Evolutionary conservation across 2,797 vertebrate species (phyloP).

Genomic region (Sebastolobus alascanus): DNA sequence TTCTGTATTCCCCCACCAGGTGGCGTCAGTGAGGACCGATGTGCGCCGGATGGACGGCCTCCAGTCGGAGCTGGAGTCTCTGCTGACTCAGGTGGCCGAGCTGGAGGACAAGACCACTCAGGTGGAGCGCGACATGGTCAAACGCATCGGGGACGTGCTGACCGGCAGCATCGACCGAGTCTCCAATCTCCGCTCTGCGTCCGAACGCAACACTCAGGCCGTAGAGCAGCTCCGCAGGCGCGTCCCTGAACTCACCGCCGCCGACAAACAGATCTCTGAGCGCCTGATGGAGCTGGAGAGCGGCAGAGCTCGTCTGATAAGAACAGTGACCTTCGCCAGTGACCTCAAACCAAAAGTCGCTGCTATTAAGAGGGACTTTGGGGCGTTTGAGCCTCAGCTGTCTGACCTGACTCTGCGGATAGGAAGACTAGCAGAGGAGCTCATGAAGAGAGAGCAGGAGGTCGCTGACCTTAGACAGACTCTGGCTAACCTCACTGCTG

Average conservation of each 20-base stretch:
- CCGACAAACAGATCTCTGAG: slow-evolving; percentile 81
- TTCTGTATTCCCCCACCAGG: slow-evolving; percentile 55
- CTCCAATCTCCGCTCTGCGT: slow-evolving; percentile 81
- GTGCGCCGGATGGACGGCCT: slow-evolving; percentile 94
- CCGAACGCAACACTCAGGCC: slow-evolving; percentile 86
- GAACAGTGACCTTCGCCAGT: slow-evolving; percentile 89
- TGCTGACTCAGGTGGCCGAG: slow-evolving; percentile 85
- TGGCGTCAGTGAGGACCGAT: slow-evolving; percentile 91
- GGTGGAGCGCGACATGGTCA: slow-evolving; percentile 87
- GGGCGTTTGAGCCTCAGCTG: slow-evolving; percentile 87
- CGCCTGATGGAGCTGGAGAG: slow-evolving; percentile 89
- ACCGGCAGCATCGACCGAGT: slow-evolving; percentile 91
- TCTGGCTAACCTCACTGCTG: slow-evolving; percentile 84
- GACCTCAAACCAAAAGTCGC: slow-evolving; percentile 94
- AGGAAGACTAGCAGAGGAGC: slow-evolving; percentile 89
- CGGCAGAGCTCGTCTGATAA: slow-evolving; percentile 89
- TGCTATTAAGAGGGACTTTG: slow-evolving; percentile 90
- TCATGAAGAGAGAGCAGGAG: slow-evolving; percentile 86
- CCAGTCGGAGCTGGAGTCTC: slow-evolving; percentile 84
- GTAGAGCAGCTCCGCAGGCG: slow-evolving; percentile 82
- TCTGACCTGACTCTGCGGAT: slow-evolving; percentile 91
- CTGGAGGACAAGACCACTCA: slow-evolving; percentile 87
- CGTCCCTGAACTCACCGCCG: slow-evolving; percentile 80
- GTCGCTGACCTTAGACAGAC: slow-evolving; percentile 87
- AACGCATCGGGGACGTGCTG: slow-evolving; percentile 90